These are phyloP conservation scores for Heliothis subflexa DNA, from an alignment of 1,140 invertebrate genomes.

Conservation along the genomic window DNA sequence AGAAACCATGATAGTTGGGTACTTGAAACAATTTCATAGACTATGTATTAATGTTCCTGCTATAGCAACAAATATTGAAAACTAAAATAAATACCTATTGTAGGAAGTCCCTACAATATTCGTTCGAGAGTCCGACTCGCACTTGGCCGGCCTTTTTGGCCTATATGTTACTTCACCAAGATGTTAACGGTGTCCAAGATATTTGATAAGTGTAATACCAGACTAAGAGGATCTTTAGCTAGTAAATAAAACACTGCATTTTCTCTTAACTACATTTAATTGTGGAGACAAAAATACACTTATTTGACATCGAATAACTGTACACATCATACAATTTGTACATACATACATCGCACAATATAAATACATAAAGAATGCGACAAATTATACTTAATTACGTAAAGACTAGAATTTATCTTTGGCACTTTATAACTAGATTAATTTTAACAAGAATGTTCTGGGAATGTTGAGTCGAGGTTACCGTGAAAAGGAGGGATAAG, in stretches of 20 bases:
- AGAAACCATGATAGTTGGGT: too few species aligned
- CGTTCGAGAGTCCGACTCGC: too few species aligned
- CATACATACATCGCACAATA: constrained; percentile 31
- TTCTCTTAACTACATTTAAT: constrained; percentile 34
- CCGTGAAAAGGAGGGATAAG: background rate
- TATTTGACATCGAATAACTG: constrained; percentile 39
- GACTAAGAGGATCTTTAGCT: too few species aligned
- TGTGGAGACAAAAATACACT: constrained; percentile 45
- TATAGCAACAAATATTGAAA: too few species aligned
- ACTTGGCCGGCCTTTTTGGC: too few species aligned
- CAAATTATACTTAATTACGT: background rate
- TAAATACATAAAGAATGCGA: constrained; percentile 27
- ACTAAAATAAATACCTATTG: too few species aligned
- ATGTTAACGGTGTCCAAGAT: too few species aligned
- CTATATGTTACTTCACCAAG: too few species aligned
- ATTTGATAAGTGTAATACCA: too few species aligned
- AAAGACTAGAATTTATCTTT: constrained; percentile 45
- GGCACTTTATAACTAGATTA: constrained; percentile 29
- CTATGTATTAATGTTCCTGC: background rate
- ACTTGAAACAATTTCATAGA: too few species aligned
- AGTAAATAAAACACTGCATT: background rate
- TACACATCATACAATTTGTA: constrained; percentile 45
- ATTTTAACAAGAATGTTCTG: constrained; percentile 23
- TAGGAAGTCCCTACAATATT: too few species aligned
- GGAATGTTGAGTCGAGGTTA: constrained; percentile 1